phyloP scores from a whole-genome alignment of 2,113 vertebrate species.

The Dipodomys stephensi region DNA sequence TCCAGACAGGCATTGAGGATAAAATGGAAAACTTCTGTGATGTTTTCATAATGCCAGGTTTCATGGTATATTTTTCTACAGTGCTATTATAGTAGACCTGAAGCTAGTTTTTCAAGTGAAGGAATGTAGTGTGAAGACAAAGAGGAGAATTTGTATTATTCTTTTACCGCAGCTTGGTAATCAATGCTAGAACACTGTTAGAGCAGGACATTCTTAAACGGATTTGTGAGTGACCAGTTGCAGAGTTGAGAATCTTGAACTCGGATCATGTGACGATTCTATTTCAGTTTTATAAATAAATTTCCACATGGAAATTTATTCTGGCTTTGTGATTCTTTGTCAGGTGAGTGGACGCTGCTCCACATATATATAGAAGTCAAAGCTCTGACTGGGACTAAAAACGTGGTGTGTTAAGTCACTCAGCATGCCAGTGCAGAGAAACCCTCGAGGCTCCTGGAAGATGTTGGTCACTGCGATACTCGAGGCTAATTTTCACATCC shows the following conservation, averaged over 20 bases:
- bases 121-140: neutral
- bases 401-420: constrained; percentile 49
- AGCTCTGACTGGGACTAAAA: constrained; percentile 55
- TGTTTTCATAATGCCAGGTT: constrained; percentile 34
- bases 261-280: constrained; percentile 60
- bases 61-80: constrained; percentile 47
- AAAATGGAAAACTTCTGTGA: constrained; percentile 21
- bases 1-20: neutral
- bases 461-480: constrained; percentile 19
- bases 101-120: constrained; percentile 55
- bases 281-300: constrained; percentile 75
- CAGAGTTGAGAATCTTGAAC: constrained; percentile 64
- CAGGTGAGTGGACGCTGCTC: neutral
- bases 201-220: constrained; percentile 72
- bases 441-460: constrained; percentile 51
- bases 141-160: constrained; percentile 66
- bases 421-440: neutral
- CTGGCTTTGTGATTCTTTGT: constrained; percentile 42
- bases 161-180: constrained; percentile 63
- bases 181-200: constrained; percentile 56
- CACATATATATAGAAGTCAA: constrained; percentile 46
- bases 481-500: constrained; percentile 60
- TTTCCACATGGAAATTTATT: constrained; percentile 63
- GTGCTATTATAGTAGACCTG: neutral
- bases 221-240: constrained; percentile 57